A percentile compares a stretch with the other conserved stretches of the same genome.
These are phyloP conservation scores for Esox masquinongy DNA, from an alignment of 2,797 vertebrate genomes.

Conservation along the genomic window DNA sequence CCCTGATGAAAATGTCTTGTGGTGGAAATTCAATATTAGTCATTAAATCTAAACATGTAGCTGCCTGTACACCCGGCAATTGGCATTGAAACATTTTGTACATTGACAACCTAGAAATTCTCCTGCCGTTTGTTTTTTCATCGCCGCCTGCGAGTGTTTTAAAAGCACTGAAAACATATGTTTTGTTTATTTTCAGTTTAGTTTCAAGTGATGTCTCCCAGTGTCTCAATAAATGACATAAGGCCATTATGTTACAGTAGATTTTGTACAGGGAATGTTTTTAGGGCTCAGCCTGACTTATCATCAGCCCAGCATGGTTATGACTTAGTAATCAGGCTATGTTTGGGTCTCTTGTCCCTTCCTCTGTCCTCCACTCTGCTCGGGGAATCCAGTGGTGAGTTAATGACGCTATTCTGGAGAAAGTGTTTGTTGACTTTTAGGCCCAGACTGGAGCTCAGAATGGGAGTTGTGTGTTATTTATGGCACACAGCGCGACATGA, in stretches of 20 bases:
- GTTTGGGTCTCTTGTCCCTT: constrained; percentile 56
- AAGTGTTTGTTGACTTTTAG: constrained; percentile 75
- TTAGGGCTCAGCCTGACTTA: constrained; percentile 58
- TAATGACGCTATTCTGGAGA: constrained; percentile 57
- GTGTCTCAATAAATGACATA: constrained; percentile 25
- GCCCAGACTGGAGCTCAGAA: constrained; percentile 65
- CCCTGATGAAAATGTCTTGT: constrained; percentile 55
- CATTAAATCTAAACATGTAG: constrained; percentile 75
- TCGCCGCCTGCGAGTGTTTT: no score
- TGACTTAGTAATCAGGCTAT: constrained; percentile 71
- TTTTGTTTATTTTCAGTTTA: not conserved
- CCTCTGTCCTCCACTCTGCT: constrained; percentile 36
- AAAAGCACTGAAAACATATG: not conserved
- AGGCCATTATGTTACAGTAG: constrained; percentile 44
- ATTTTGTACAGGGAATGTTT: constrained; percentile 58
- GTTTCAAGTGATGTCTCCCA: not conserved
- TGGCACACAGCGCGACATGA: constrained; percentile 64
- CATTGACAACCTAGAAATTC: constrained; percentile 8
- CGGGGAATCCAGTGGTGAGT: constrained; percentile 55
- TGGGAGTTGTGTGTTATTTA: constrained; percentile 74
- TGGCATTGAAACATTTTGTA: constrained; percentile 18
- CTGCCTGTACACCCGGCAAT: constrained; percentile 48
- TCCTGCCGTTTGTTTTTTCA: constrained; percentile 7
- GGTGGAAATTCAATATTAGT: constrained; percentile 71
- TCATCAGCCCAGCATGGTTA: constrained; percentile 45